Conservation (phyloP, 2,888 invertebrate species). For the Drosophila tripunctata region DNA sequence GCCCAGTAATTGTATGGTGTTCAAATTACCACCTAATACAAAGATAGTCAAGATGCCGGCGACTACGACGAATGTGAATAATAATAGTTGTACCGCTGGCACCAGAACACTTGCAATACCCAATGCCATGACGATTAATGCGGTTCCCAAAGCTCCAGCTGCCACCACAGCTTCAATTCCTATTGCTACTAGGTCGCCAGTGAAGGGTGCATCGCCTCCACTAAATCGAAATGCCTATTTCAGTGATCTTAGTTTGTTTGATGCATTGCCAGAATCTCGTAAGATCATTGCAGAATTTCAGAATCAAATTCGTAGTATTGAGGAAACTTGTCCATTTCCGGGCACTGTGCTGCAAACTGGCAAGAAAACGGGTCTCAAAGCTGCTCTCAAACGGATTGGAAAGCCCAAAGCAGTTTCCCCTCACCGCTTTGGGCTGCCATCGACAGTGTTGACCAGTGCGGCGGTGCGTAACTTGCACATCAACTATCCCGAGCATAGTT, state of each 20-base stretch:
- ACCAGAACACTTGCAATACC: conserved; percentile 23
- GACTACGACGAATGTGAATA: not conserved
- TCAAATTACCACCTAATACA: conserved; percentile 56
- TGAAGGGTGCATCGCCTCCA: not conserved
- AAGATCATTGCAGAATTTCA: conserved; percentile 72
- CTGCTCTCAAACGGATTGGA: not conserved
- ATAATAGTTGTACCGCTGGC: conserved; percentile 16
- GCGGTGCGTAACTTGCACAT: conserved; percentile 41
- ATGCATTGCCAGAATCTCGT: conserved; percentile 70
- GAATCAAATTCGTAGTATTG: conserved; percentile 66
- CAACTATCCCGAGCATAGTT: conserved; percentile 50
- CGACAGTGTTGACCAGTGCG: conserved; percentile 2
- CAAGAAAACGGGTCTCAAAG: conserved; percentile 5
- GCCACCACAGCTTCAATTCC: not conserved
- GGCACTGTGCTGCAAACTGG: conserved; percentile 54
- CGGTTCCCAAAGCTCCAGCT: not conserved
- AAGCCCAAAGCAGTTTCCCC: conserved; percentile 1
- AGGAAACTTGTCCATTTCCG: conserved; percentile 52
- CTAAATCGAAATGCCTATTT: conserved; percentile 45
- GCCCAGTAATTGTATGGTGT: conserved; percentile 57
- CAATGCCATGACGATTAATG: conserved; percentile 1
- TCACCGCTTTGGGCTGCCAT: conserved; percentile 6
- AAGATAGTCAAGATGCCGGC: conserved; percentile 54
- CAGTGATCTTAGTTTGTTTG: conserved; percentile 44
- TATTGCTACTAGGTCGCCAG: not conserved